Conservation (phyloP, 2,888 invertebrate species). For the Microplitis manilae region DNA sequence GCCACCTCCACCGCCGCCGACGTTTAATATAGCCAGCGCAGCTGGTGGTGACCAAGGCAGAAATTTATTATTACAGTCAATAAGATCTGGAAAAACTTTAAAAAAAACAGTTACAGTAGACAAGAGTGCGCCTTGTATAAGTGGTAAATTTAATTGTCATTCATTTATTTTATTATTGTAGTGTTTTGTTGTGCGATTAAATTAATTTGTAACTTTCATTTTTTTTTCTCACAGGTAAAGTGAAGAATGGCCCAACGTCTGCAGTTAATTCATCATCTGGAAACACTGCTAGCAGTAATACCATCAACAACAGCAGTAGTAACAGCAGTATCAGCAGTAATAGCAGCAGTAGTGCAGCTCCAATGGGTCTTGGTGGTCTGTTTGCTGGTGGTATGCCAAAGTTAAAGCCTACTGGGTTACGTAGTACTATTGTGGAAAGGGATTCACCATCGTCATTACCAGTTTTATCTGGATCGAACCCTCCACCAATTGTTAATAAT, state of each 20-base stretch:
- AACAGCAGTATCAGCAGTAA: constrained; percentile 44
- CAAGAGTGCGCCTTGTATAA: constrained; percentile 86
- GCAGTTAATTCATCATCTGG: constrained; percentile 7
- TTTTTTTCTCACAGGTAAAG: constrained; percentile 58
- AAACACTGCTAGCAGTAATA: constrained; percentile 45
- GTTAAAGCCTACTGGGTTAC: constrained; percentile 79
- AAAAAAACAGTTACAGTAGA: constrained; percentile 93
- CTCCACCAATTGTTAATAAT: constrained; percentile 48
- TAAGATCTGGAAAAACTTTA: constrained; percentile 85
- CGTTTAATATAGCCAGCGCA: constrained; percentile 72
- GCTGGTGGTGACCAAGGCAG: constrained; percentile 75
- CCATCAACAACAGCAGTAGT: constrained; percentile 51
- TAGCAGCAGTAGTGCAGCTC: constrained; percentile 58
- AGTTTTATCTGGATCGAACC: constrained; percentile 36
- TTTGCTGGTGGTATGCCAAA: constrained; percentile 90
- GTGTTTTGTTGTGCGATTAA: not conserved
- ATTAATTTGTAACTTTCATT: not conserved
- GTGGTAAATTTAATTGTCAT: constrained; percentile 74
- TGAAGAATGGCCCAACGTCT: constrained; percentile 64
- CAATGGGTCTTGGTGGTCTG: constrained; percentile 78
- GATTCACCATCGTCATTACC: constrained; percentile 24
- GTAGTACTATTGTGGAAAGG: constrained; percentile 58
- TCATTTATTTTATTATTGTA: not conserved
- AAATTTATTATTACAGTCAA: constrained; percentile 84
- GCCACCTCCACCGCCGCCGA: constrained; percentile 78